Conservation (phyloP, 2,888 invertebrate genomes). For the Parnassius mnemosyne region DNA sequence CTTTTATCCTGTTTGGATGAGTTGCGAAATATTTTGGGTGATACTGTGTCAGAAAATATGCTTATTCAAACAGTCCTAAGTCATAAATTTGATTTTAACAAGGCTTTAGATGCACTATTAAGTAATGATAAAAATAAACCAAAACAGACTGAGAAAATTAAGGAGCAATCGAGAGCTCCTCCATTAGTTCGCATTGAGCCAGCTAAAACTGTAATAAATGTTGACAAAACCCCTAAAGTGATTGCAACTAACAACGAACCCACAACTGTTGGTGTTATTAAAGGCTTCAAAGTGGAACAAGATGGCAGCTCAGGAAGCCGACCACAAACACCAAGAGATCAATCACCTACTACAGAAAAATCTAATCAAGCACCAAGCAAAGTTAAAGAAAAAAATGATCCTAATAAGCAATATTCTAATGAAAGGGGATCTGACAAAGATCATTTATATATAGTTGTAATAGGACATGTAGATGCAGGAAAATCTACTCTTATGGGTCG, state of each 20-base stretch:
- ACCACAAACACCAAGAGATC: constrained; percentile 82
- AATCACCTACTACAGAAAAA: constrained; percentile 85
- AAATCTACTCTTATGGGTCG: constrained; percentile 99
- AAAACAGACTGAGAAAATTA: constrained; percentile 41
- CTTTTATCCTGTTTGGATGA: constrained; percentile 92
- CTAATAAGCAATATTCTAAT: constrained; percentile 83
- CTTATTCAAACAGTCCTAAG: constrained; percentile 86
- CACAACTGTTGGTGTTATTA: constrained; percentile 61
- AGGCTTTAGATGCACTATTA: constrained; percentile 87
- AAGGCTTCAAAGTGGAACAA: constrained; percentile 80
- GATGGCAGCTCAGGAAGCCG: constrained; percentile 48
- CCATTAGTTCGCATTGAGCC: constrained; percentile 48
- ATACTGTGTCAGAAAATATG: constrained; percentile 85
- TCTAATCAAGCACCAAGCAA: constrained; percentile 67
- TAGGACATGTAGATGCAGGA: constrained; percentile 98
- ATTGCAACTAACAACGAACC: constrained; percentile 70
- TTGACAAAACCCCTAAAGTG: constrained; percentile 55
- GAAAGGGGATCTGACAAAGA: constrained; percentile 91
- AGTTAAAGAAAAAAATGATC: constrained; percentile 80
- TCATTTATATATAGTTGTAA: constrained; percentile 94
- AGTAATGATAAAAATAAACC: constrained; percentile 64
- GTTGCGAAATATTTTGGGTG: constrained; percentile 89
- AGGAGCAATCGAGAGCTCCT: constrained; percentile 42
- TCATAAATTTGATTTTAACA: constrained; percentile 86
- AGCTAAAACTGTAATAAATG: constrained; percentile 47